Base-by-base conservation (phyloP, 92 coral and sea anemone species). In the Metridium senile region DNA sequence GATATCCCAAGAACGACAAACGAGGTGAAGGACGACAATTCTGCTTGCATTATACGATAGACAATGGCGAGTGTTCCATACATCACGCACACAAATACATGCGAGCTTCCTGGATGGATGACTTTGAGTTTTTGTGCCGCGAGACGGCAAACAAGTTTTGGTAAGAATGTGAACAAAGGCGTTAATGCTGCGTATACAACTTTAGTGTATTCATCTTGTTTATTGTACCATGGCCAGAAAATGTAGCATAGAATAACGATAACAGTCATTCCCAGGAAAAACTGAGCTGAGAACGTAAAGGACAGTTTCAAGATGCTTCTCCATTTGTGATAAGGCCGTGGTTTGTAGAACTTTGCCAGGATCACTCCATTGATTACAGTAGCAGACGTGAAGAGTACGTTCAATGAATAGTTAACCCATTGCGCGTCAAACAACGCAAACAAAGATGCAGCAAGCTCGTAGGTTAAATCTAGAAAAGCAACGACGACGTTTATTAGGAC, bases 41-140 rank as follows among this genome's bases (percentile, higher is more conserved):
- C 90, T 2, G 93, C 93, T 65, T 88, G 97, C 88, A 91, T 81
- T 16, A 81, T 76, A 13, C 97, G 88, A 34, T 81, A 88, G 1
- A 86, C 81, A 1, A 81, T 23, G 10, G 89, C 85, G 9, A 81
- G 39, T 0, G 34, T 75, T 19, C 83, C 85, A 56, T 76, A 89
- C 20, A 82, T 26, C 16, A 57, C 32, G 25, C 82, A 66, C n/a
- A 79, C 86, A 0, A 88, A 35, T 45, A 72, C 80, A 68, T 88
- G 89, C 51, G 6, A 81, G 0, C 70, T 72, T 0, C 89, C 93
- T 19, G 90, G 85, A 29, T 88, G 86, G 2, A 75, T 77, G 1
- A 80, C 71, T 28, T 78, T 79, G 32, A 88, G 46, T 62, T 82
- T 79, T 26, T 85, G 85, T 0, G 82, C 80, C 11, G 77, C 86